Base-by-base conservation (phyloP, 2,888 invertebrate species). In the Geophilus truncorum region DNA sequence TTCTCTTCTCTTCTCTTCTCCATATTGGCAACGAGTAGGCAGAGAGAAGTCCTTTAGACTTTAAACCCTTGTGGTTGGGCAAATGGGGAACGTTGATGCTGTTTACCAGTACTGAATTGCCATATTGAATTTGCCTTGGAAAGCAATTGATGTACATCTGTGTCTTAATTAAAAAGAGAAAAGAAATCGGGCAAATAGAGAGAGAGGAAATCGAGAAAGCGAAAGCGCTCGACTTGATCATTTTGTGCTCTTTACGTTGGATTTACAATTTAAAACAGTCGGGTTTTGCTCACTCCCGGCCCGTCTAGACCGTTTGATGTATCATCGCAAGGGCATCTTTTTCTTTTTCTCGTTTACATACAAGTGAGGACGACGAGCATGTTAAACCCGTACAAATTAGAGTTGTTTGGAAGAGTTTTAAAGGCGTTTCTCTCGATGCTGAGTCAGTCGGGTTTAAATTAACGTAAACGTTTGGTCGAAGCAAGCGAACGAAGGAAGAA, bases 401-500 rank as follows among this genome's bases (percentile, higher is more conserved):
- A 62, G 57, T 62, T 62, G 57, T 62, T 62, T 62, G 57, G 21
- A 18, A 23, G 57, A 23, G 57, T 62, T 62, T 62, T 62, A 23
- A 62, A 62, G 57, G 57, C 57, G 57, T 62, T 62, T 18, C 57
- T 62, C 57, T 62, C 57, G 21, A 62, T 62, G 57, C 57, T 62
- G 57, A 62, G 57, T 62, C 57, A 62, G 57, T 62, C 57, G 23
- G 57, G 57, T 18, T 62, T 62, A 62, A 62, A 62, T 62, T 62
- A 62, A 62, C 57, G 57, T 62, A 62, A 62, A 23, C 57, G 57
- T 62, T 62, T 62, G 57, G 57, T 23, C 57, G 57, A 62, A 23
- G 57, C 21, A 21, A 23, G 21, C 57, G 21, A 62, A 62, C 57
- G 57, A 62, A 40, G 15, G 15, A 12, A 62, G 21, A 23, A 62